Percentiles rank a stretch among this genome's conserved stretches.
phyloP scores from a whole-genome alignment of 2,797 vertebrate species.

The Hypotaenidia philippensis region DNA sequence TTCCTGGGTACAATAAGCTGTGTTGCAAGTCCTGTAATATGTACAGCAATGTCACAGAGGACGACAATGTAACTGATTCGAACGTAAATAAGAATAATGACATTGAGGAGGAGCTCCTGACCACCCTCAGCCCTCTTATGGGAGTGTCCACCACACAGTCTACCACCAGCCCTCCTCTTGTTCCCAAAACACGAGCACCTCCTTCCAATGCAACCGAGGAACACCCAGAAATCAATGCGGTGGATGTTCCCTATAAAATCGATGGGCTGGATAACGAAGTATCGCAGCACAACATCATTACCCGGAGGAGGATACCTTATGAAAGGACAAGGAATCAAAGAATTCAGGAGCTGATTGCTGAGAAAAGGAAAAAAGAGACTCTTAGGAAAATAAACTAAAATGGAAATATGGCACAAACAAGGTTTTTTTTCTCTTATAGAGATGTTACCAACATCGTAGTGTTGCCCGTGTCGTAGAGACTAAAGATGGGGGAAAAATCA shows the following conservation, averaged over 20 bases:
- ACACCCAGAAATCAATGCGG: constrained; percentile 87
- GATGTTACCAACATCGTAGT: constrained; percentile 59
- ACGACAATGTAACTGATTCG: neutral
- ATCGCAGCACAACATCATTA: constrained; percentile 89
- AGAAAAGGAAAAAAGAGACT: constrained; percentile 86
- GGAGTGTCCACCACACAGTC: constrained; percentile 27
- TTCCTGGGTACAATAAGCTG: constrained; percentile 89
- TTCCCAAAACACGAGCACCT: constrained; percentile 38
- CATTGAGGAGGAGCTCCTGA: constrained; percentile 79
- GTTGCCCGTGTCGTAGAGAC: constrained; percentile 39
- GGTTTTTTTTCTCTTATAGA: constrained; percentile 82
- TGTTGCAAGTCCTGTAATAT: constrained; percentile 93
- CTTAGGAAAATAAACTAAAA: constrained; percentile 83
- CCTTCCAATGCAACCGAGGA: constrained; percentile 75
- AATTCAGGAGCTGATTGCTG: constrained; percentile 94
- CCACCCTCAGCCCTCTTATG: constrained; percentile 46
- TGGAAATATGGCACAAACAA: constrained; percentile 55
- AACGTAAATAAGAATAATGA: constrained; percentile 74
- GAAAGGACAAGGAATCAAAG: constrained; percentile 95
- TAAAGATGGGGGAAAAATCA: constrained; percentile 21
- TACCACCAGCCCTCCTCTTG: constrained; percentile 36
- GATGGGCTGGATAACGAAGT: constrained; percentile 81
- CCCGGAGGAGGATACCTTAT: constrained; percentile 83
- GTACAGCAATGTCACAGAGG: constrained; percentile 58
- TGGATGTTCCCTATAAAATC: constrained; percentile 84